Conservation (phyloP, 2,888 invertebrate genomes). For the Agelastica alni region DNA sequence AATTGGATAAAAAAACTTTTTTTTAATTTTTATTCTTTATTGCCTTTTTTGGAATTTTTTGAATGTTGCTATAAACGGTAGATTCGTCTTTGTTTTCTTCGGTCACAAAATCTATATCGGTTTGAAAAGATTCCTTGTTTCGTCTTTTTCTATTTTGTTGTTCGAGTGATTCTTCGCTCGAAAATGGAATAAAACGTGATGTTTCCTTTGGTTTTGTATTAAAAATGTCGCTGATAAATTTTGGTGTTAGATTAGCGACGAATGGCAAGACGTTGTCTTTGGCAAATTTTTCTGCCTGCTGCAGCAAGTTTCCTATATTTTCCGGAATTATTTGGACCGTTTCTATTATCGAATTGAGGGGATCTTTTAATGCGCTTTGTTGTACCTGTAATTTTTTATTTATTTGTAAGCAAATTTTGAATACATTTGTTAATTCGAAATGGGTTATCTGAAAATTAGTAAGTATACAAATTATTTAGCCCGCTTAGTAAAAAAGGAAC, state of each 20-base stretch:
- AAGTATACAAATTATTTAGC: neutral
- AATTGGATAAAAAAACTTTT: too few relatives aligned
- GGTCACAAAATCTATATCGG: neutral
- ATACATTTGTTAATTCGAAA: too few relatives aligned
- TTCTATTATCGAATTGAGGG: constrained; percentile 35
- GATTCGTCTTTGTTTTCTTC: neutral
- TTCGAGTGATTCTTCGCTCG: constrained; percentile 4
- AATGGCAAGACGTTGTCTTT: constrained; percentile 37
- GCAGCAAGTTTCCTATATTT: constrained; percentile 34
- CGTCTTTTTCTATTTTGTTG: constrained; percentile 19
- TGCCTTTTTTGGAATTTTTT: constrained; percentile 23
- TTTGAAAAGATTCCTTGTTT: constrained; percentile 13
- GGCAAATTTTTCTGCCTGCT: constrained; percentile 38
- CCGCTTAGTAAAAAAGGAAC: too few relatives aligned
- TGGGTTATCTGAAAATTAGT: constrained; percentile 19
- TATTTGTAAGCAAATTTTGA: too few relatives aligned
- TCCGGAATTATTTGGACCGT: constrained; percentile 37
- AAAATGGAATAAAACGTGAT: constrained; percentile 29
- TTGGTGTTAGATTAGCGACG: constrained; percentile 35
- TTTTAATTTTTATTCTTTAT: too few relatives aligned
- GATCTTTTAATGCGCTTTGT: constrained; percentile 12
- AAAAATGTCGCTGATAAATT: constrained; percentile 34
- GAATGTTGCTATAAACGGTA: constrained; percentile 19
- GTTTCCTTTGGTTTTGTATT: constrained; percentile 14
- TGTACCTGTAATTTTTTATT: constrained; percentile 26